Base-by-base conservation (phyloP, 1,140 invertebrate genomes). In the Caenorhabditis latens region DNA sequence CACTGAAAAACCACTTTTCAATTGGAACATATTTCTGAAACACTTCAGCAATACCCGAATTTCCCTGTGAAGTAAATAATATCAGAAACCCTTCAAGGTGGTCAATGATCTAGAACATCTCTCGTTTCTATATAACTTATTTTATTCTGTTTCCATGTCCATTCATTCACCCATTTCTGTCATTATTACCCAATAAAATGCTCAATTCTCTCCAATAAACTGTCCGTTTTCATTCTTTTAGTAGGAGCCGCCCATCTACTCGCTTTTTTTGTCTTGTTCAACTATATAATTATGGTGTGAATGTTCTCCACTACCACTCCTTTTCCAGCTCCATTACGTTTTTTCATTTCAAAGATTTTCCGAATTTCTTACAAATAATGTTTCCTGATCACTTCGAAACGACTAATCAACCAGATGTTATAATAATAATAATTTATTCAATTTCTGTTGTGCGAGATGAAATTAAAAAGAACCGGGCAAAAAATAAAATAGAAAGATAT, bases 211-310 rank as follows among this genome's bases (percentile, higher is more conserved):
- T 58, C 55, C 55, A 1, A 58, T 16, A 58, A 58, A 58, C 55
- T 7, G 19, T 58, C 32, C 55, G 19, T 58, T 58, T 19, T 19
- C 55, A 2, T 16, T 19, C 13, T 19, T 13, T 16, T 7, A n/a
- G n/a, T 19, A 58, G n/a, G n/a, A n/a, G n/a, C n/a, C n/a, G n/a
- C n/a, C n/a, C 13, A 58, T 7, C n/a, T 13, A 13, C 21, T 40
- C 11, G 4, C 61, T 14, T 40, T 42, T 40, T 40, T 40, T 16
- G 11, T 65, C 32, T 61, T 7, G 14, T n/a, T n/a, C 21, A 14
- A 61, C 57, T 21, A n/a, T 65, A 42, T 65, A 65, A 65, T 65
- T 65, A 65, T 32, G 8, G 42, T 71, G 65, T 71, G 65, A 71
- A n/a, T 43, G 14, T 40, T 19, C 32, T 32, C 24, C 9, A 63